These are phyloP conservation scores for Slavum lentiscoides DNA, from an alignment of 2,888 invertebrate species.

Conservation along the genomic window DNA sequence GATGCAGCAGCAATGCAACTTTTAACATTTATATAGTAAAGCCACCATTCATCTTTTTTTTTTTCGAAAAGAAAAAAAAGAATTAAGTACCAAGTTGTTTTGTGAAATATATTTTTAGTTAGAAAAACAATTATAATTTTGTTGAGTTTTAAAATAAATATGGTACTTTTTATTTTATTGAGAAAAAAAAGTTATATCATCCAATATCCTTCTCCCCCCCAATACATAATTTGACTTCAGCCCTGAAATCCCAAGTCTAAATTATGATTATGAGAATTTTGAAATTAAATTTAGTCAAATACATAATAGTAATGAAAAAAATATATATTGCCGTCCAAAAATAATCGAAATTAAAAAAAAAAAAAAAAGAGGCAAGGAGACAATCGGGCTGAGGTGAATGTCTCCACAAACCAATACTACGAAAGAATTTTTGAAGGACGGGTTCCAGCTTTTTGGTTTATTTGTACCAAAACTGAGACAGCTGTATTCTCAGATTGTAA, in stretches of 20 bases:
- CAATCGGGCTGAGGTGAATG: slow-evolving; percentile 49
- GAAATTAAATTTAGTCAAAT: slow-evolving; percentile 17
- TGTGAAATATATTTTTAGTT: not conserved
- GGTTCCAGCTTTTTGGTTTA: slow-evolving; percentile 33
- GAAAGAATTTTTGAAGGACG: slow-evolving; percentile 36
- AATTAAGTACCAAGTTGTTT: slow-evolving; percentile 36
- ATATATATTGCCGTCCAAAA: slow-evolving; percentile 24
- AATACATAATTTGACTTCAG: slow-evolving; percentile 50
- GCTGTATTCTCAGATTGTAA: slow-evolving; percentile 34
- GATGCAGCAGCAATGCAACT: slow-evolving; percentile 6
- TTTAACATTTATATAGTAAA: slow-evolving; percentile 5
- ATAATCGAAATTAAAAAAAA: not conserved
- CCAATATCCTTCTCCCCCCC: slow-evolving; percentile 7
- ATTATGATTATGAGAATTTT: slow-evolving; percentile 13
- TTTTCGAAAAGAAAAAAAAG: not conserved
- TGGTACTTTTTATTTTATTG: slow-evolving; percentile 36
- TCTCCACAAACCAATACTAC: slow-evolving; percentile 23
- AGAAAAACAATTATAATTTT: slow-evolving; percentile 5
- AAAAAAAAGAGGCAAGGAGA: slow-evolving; percentile 7
- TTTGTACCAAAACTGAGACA: slow-evolving; percentile 34
- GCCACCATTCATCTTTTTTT: slow-evolving; percentile 9
- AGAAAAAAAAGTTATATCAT: slow-evolving; percentile 17
- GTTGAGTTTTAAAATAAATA: not conserved
- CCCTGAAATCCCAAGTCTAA: slow-evolving; percentile 50
- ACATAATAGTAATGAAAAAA: not conserved